A percentile compares a stretch with the other conserved stretches of the same genome.
Evolutionary conservation across 2,113 vertebrate species (phyloP).

Genomic region (Amblyornis subalaris): DNA sequence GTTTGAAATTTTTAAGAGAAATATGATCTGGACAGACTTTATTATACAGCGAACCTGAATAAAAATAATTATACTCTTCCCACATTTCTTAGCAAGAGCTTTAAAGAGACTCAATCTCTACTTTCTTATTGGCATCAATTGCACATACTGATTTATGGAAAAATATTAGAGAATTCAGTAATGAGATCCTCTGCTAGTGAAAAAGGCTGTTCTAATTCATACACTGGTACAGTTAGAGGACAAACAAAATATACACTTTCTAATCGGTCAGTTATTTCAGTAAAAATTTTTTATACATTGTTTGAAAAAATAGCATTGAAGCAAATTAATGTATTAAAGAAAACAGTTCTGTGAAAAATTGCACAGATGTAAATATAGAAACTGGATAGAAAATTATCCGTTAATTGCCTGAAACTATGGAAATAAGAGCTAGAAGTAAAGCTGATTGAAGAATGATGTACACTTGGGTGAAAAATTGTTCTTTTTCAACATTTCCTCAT

Average conservation of each 20-base stretch:
- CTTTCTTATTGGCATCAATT: background rate
- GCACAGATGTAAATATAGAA: background rate
- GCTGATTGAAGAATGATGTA: background rate
- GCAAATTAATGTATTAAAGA: background rate
- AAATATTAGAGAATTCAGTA: constrained; percentile 27
- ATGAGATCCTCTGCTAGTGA: constrained; percentile 15
- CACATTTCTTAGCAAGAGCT: background rate
- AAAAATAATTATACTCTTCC: constrained; percentile 28
- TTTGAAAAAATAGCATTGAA: background rate
- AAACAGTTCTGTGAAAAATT: background rate
- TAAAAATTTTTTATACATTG: background rate
- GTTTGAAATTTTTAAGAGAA: background rate
- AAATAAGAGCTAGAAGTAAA: background rate
- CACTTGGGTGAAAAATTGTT: background rate
- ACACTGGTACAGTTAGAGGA: background rate
- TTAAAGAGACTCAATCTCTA: constrained; percentile 23
- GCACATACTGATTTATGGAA: background rate
- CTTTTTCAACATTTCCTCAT: background rate
- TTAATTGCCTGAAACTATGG: background rate
- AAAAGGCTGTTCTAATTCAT: constrained; percentile 3
- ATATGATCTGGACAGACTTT: background rate
- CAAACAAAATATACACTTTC: background rate
- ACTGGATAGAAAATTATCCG: background rate
- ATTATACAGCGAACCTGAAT: constrained; percentile 2
- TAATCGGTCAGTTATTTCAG: background rate